Percentiles rank a stretch among this genome's conserved stretches.
Evolutionary conservation across 2,888 invertebrate species (phyloP).

Genomic region (Atethmia centrago): DNA sequence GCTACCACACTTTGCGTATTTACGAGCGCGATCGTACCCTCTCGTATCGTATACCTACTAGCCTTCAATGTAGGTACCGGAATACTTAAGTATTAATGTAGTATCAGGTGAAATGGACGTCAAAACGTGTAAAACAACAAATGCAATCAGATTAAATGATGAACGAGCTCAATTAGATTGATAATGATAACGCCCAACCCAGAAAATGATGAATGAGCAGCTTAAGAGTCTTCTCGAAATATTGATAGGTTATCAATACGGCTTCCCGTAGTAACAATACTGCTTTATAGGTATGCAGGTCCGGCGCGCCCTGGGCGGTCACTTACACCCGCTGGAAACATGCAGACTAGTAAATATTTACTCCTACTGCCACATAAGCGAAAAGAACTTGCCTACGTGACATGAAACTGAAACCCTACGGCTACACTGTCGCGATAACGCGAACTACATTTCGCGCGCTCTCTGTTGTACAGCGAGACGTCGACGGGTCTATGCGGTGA

Average conservation of each 20-base stretch:
- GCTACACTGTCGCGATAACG: no score
- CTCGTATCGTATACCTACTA: constrained; percentile 12
- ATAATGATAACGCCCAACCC: constrained; percentile 33
- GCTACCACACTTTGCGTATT: constrained; percentile 58
- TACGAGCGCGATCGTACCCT: constrained; percentile 48
- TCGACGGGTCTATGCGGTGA: no score
- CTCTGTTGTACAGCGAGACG: no score
- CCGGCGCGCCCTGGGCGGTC: neutral
- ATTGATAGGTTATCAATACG: constrained; percentile 20
- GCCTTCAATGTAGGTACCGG: constrained; percentile 12
- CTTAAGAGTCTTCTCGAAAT: neutral
- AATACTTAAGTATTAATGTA: constrained; percentile 15
- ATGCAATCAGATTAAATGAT: constrained; percentile 11
- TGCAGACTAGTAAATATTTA: neutral
- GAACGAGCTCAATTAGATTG: constrained; percentile 6
- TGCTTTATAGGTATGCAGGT: neutral
- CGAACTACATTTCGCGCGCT: no score
- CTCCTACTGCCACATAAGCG: neutral
- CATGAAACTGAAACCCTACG: no score
- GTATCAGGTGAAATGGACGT: neutral
- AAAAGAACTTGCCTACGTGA: neutral
- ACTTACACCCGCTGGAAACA: neutral
- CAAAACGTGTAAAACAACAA: constrained; percentile 1
- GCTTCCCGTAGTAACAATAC: neutral
- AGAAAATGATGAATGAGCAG: constrained; percentile 15